Evolutionary conservation across 2,888 invertebrate species (phyloP), one percentile per base, ranked within the genome.

Genomic region (Cheilosia grossa): DNA sequence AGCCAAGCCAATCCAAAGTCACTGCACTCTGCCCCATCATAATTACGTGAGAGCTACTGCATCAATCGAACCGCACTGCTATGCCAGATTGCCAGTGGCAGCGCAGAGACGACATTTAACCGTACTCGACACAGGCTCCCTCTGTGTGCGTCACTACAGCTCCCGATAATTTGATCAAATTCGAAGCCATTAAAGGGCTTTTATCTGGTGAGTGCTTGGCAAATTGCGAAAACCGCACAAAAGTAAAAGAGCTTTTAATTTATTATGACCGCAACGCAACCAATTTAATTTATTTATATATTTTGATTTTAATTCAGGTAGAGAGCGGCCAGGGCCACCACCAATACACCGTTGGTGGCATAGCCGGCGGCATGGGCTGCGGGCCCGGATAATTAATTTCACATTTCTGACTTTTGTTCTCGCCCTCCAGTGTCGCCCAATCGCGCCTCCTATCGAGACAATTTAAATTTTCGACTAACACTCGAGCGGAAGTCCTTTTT

Each of bases 231-330:
- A 86, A 86, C 86, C 86, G 54, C 86, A 86, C 81, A 73, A 86
- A 86, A 82, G 86, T 82, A 86, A 86, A 82, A 86, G 81, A 86
- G 82, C 86, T 82, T 86, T 85, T 78, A 86, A 86, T 86, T 86
- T 86, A 86, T 86, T 86, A 86, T 82, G 73, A 86, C 86, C 86
- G 86, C 86, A 86, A 53, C 86, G 67, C 77, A 75, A 82, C 86
- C 73, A 82, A 82, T 86, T 86, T 82, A 77, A 86, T 86, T 86
- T 86, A 86, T 86, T 83, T 81, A 80, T 80, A 80, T 80, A 85
- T 85, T 85, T 85, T 85, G 77, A 82, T 82, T 86, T 86, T 82
- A 86, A 86, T 77, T 73, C 82, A 82, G 82, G 73, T 86, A 56
- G 58, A 51, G 30, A 37, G 67, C 47, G 10, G 5, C 4, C 33